Evolutionary conservation across 2,888 invertebrate genomes (phyloP), one percentile per base, ranked within the genome.

Genomic region (Clistopyga incitator): DNA sequence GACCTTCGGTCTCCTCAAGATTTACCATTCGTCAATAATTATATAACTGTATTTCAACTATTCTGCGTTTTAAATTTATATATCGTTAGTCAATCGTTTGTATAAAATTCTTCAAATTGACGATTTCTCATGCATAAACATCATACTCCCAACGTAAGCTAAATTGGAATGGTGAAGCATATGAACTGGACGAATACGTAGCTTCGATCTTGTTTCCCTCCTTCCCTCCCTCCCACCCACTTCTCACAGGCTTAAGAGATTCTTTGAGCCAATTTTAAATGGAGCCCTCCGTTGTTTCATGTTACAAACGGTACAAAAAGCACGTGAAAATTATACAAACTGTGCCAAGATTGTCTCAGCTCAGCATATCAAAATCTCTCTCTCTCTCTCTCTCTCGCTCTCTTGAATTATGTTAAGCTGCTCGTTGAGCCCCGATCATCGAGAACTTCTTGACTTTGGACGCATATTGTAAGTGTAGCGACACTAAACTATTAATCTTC

Each of bases 291-390:
- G 64, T 72, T 61, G 67, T 68, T 74, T 67, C 72, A 50, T 74
- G 65, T 82, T 82, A 85, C 81, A 84, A 84, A 81, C 84, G 74
- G 84, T 85, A 85, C 79, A 85, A 85, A 85, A 85, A 85, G 77
- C 82, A 85, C 84, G 85, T 85, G 81, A 82, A 85, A 85, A 85
- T 80, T 18, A 76, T 82, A 75, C 54, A 82, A 71, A 82, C 65
- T 79, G 64, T 65, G 72, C 75, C 78, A 52, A 67, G 78, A 82
- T 82, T 70, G n/a, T 68, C 47, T 67, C 78, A 70, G 34, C 64
- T 81, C 25, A 56, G 75, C 74, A 85, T 81, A 56, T 65, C 64
- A 74, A 45, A 45, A n/a, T 59, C 61, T 56, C 42, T 56, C 25
- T 59, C 61, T 56, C 42, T 56, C 25, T 59, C 61, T 56, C 42